Conservation (phyloP, 1,140 invertebrate genomes). For the Meloidogyne chitwoodi region DNA sequence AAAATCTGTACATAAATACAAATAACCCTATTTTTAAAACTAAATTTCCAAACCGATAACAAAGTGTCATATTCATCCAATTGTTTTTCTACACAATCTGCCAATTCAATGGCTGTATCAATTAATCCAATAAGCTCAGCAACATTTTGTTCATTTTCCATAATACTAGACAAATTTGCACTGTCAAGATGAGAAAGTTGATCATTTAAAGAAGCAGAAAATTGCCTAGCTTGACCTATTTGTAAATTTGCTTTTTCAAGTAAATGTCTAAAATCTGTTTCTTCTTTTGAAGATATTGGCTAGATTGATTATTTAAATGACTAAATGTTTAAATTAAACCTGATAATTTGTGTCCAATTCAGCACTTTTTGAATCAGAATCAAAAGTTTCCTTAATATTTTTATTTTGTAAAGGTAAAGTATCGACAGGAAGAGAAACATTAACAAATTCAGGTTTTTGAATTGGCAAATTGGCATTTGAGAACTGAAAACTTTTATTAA, state of each 20-base stretch:
- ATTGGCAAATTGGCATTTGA: slow-evolving; percentile 68
- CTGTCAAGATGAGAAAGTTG: slow-evolving; percentile 78
- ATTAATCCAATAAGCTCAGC: slow-evolving; percentile 41
- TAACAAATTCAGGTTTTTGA: slow-evolving; percentile 75
- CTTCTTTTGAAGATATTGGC: slow-evolving; percentile 77
- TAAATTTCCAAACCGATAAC: slow-evolving; percentile 50
- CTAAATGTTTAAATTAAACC: not conserved
- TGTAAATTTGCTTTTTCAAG: slow-evolving; percentile 74
- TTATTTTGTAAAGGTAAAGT: slow-evolving; percentile 5
- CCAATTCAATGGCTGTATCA: slow-evolving; percentile 49
- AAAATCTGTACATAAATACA: no score
- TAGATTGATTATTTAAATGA: slow-evolving; percentile 65
- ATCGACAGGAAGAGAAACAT: slow-evolving; percentile 67
- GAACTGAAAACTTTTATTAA: slow-evolving; percentile 61
- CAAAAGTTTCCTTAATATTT: not conserved
- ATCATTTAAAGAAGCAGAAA: slow-evolving; percentile 76
- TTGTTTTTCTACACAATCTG: slow-evolving; percentile 60
- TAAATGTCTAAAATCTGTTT: slow-evolving; percentile 71
- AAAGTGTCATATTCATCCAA: slow-evolving; percentile 62
- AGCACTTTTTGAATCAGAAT: slow-evolving; percentile 3
- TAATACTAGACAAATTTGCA: slow-evolving; percentile 63
- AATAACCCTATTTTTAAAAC: not conserved
- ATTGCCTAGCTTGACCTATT: slow-evolving; percentile 78
- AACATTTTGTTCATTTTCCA: slow-evolving; percentile 41
- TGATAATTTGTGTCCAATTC: slow-evolving; percentile 29